Evolutionary conservation across 2,797 vertebrate genomes (phyloP), one percentile per base, ranked within the genome.

Genomic region (Enteromius afrohamiltoni): DNA sequence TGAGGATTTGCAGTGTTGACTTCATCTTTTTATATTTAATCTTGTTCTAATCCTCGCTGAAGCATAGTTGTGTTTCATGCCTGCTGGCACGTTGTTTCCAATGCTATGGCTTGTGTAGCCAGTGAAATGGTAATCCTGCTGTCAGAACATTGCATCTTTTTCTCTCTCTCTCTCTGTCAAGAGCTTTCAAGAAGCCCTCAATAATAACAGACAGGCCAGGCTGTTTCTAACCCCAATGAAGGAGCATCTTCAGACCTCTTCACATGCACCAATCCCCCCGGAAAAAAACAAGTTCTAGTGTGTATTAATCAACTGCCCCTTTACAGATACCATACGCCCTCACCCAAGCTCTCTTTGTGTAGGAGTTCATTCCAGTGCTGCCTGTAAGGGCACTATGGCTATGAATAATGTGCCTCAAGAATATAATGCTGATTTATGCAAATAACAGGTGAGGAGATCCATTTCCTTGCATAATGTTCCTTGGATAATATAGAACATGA

Each of bases 181-280:
- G 87, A 79, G 83, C 89, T 84, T 91, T 90, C 87, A 80, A 34
- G 87, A 85, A 80, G 71, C 86, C 42, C 40, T 73, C 83, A 83
- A 89, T 90, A 88, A 91, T 91, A 92, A 88, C 86, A 89, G 87
- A 86, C 83, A 53, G 60, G 45, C 85, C 85, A 83, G 81, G 73
- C 79, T 86, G 78, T 88, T 89, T 90, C 75, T 91, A 90, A 90
- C 86, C 77, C 69, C 29, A 26, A 3, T 75, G 69, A 81, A 77
- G 73, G 19, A 83, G 67, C 78, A 55, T 85, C 79, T 83, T 74
- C 29, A 45, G 21, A 78, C 79, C 67, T 75, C 85, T 85, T 85
- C 82, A 75, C 65, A 16, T 14, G 45, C 77, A 79, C 17, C 31
- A 21, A 26, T 60, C 75, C 75, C 75, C 31, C 45, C 45, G 13